Evolutionary conservation across 2,797 vertebrate genomes (phyloP), one percentile per base, ranked within the genome.

Genomic region (Rhinophrynus dorsalis): DNA sequence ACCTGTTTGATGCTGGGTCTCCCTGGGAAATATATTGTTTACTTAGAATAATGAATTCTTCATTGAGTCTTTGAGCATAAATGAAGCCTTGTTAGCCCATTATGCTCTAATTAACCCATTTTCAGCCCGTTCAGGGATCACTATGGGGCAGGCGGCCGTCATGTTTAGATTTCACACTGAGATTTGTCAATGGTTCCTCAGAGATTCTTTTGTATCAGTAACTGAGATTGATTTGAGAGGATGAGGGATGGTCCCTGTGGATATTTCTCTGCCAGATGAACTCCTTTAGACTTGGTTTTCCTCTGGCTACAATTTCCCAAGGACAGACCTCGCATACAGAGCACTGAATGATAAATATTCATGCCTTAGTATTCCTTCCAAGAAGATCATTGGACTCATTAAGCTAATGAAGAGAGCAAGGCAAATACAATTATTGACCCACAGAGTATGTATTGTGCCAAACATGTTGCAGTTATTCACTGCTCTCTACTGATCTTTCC

Each of bases 51-150:
- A 95, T 95, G 93, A 94, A 93, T 93, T 89, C 86, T 91, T 94
- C 90, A 93, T 89, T 85, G 77, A 69, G 87, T 89, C 89, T 83
- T 84, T 83, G 86, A 93, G 85, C 88, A 93, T 84, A 90, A 86
- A 84, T 82, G 81, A 83, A 79, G 79, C 79, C 89, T 92, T 89
- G 90, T 91, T 86, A 87, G 86, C 84, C 91, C 87, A 92, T 94
- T 93, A 88, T 85, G 92, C 91, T 87, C 92, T 94, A 92, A 95
- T 94, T 95, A 94, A 92, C 90, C 89, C 86, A 83, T 86, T 90
- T 83, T 82, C 82, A 80, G 83, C 83, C 80, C 82, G 82, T 81
- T 82, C 73, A 47, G 77, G 79, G 79, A 77, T 84, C 89, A 89
- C 81, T 82, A 85, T 88, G 86, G 88, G 91, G 35, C 24, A 24